Conservation (phyloP, 2,113 vertebrate species). For the Gadus chalcogrammus region DNA sequence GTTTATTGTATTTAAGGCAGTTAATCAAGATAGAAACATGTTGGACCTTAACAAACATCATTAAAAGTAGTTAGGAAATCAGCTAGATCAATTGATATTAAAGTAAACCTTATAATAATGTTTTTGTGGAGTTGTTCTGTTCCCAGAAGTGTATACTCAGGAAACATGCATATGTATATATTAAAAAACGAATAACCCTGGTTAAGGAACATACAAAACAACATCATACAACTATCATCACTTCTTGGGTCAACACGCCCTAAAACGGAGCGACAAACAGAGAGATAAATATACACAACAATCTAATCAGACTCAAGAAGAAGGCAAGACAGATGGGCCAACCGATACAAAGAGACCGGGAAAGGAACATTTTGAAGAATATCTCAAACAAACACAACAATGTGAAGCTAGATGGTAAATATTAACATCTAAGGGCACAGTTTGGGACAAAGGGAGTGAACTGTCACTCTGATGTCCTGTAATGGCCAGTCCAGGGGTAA, state of each 20-base stretch:
- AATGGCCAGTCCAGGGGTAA: not conserved
- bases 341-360: constrained; percentile 1
- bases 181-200: too few relatives aligned
- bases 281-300: not conserved
- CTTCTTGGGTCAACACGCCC: too few relatives aligned
- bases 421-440: not conserved
- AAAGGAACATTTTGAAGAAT: not conserved
- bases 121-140: too few relatives aligned
- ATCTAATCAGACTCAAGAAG: not conserved
- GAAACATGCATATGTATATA: too few relatives aligned
- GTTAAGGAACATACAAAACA: too few relatives aligned
- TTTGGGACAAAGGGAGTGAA: not conserved
- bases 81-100: too few relatives aligned
- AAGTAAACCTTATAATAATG: too few relatives aligned
- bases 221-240: too few relatives aligned
- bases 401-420: not conserved
- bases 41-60: constrained; percentile 7
- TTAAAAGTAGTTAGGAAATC: too few relatives aligned
- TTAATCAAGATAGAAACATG: constrained; percentile 2
- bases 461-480: not conserved
- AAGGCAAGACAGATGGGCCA: not conserved
- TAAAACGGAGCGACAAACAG: not conserved
- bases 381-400: too few relatives aligned
- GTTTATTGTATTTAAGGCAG: constrained; percentile 21
- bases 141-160: too few relatives aligned